Evolutionary conservation across 2,888 invertebrate species (phyloP), one percentile per base, ranked within the genome.

Genomic region (Nycteola revayana): DNA sequence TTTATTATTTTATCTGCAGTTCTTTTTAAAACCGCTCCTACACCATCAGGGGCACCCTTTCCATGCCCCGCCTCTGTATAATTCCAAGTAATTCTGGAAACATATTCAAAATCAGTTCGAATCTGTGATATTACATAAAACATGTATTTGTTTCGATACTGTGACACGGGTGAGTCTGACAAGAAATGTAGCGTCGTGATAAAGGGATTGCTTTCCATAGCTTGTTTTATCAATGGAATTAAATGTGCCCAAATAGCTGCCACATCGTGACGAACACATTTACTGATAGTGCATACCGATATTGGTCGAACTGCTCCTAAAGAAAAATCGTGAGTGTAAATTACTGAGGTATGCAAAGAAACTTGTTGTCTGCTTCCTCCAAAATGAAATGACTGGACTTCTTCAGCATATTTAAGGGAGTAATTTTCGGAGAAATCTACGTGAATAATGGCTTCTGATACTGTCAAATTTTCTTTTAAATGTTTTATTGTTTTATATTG

Each of bases 41-140:
- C 46, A 1, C 67, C 69, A 47, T 69, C 68, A 10, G 66, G 55
- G 6, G 68, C 61, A 22, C 64, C 67, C 42, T 70, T 69, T 3
- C 66, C 66, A 39, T 71, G 69, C 3, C 67, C 64, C 4, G 55
- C 53, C 42, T 68, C 43, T 3, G 42, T 46, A 35, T 54, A 43
- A 25, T 48, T 40, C 47, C 43, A 48, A 7, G 30, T 27, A 21
- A 20, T 42, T 25, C 20, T 22, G 0, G 7, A 8, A 8, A 36
- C 9, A 4, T 18, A 20, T 22, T 25, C 22, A 28, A 34, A 22
- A 35, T 29, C 23, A 9, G 21, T 10, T 14, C 4, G 7, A 10
- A 42, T 14, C 20, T 34, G 22, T 11, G 32, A 29, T 7, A 37
- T 49, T 8, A 45, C 22, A 24, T 32, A 46, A 30, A 52, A 49